phyloP scores from a whole-genome alignment of 2,113 vertebrate genomes.

The Grallaria varia region DNA sequence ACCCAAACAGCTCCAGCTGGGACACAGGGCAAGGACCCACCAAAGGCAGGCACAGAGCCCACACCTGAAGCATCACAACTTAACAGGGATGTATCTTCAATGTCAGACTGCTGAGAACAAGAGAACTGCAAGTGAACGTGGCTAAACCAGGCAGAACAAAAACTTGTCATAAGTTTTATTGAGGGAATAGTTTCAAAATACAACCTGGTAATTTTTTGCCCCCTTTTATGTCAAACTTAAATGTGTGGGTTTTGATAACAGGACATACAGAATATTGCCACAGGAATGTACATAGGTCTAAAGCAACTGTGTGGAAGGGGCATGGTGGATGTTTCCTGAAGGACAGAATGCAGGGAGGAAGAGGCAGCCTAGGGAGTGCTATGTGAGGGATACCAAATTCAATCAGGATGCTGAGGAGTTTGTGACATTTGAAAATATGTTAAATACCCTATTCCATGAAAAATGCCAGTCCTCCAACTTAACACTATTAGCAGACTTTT shows the following conservation, averaged over 20 bases:
- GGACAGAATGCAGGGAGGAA: not conserved
- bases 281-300: not conserved
- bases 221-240: not conserved
- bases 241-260: not conserved
- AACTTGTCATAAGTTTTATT: not conserved
- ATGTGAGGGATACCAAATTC: not conserved
- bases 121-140: not conserved
- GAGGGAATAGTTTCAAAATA: not conserved
- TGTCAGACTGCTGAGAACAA: not conserved
- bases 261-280: not conserved
- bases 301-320: fast-evolving
- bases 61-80: fast-evolving
- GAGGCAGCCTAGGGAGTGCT: not conserved
- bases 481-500: not conserved
- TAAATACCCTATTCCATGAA: not conserved
- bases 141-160: not conserved
- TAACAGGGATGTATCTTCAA: fast-evolving
- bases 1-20: not conserved
- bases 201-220: not conserved
- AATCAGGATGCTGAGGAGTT: not conserved
- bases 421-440: not conserved
- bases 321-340: not conserved
- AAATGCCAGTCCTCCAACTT: not conserved
- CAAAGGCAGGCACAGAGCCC: not conserved
- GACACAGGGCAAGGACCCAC: not conserved